Percentiles rank a stretch among this genome's conserved stretches.
Conservation (phyloP, 2,888 invertebrate species). For the Thymelicus lineola region DNA sequence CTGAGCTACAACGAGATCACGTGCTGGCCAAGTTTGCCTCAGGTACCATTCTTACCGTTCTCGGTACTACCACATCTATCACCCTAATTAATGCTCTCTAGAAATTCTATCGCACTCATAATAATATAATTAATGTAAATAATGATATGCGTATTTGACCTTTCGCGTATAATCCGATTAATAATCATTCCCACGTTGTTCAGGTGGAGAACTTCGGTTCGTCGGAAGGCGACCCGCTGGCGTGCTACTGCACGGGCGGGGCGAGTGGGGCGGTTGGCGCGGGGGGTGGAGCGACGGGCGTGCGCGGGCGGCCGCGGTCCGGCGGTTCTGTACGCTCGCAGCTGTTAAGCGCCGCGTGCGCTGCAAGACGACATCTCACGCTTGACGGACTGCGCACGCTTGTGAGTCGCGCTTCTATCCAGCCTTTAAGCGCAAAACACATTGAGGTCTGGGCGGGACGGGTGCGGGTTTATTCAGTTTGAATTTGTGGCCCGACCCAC, state of each 20-base stretch:
- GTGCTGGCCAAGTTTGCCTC: conserved; percentile 95
- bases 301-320: conserved; percentile 66
- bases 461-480: too few relatives aligned
- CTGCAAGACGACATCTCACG: conserved; percentile 92
- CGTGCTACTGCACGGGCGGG: conserved; percentile 86
- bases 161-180: too few relatives aligned
- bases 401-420: conserved; percentile 55
- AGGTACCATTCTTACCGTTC: conserved; percentile 66
- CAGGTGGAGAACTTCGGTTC: conserved; percentile 86
- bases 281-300: conserved; percentile 40
- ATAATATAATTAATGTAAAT: too few relatives aligned
- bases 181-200: too few relatives aligned
- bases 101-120: too few relatives aligned
- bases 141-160: too few relatives aligned
- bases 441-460: too few relatives aligned
- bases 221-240: conserved; percentile 87
- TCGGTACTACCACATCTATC: too few relatives aligned
- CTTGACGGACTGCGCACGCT: conserved; percentile 93
- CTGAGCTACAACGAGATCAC: conserved; percentile 96
- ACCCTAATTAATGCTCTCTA: too few relatives aligned
- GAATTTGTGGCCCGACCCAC: too few relatives aligned
- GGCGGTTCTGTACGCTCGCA: conserved; percentile 89
- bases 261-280: conserved; percentile 8
- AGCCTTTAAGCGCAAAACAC: too few relatives aligned
- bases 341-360: conserved; percentile 92